Evolutionary conservation across 2,113 vertebrate species (phyloP).

Genomic region (Callocephalon fimbriatum): DNA sequence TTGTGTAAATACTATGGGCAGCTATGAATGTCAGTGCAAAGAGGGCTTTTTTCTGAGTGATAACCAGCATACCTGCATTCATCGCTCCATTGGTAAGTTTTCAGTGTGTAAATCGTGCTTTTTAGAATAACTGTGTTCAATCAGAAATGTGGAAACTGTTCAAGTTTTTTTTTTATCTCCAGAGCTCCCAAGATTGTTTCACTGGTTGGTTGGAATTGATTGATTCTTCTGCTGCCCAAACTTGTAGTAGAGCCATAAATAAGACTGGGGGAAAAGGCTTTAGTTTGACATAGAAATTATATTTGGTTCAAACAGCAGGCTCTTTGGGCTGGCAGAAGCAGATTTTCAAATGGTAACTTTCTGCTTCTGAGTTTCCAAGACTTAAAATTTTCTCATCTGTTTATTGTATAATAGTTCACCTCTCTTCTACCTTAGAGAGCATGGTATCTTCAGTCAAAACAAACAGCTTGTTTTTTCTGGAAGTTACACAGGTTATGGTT

Average conservation of each 20-base stretch:
- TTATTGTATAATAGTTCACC: background rate
- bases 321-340: background rate
- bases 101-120: background rate
- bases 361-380: background rate
- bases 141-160: background rate
- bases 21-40: conserved; percentile 95
- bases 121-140: background rate
- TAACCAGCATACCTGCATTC: conserved; percentile 98
- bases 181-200: background rate
- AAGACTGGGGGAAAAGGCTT: background rate
- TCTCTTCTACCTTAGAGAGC: background rate
- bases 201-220: background rate
- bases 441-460: background rate
- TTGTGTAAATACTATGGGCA: conserved; percentile 96
- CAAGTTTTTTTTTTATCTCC: background rate
- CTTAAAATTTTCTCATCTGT: background rate
- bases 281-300: background rate
- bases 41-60: conserved; percentile 95
- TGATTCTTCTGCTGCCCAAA: background rate
- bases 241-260: background rate
- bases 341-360: background rate
- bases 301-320: background rate
- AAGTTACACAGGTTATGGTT: rapidly evolving
- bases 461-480: background rate
- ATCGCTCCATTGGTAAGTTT: conserved; percentile 93